Evolutionary conservation across 2,113 vertebrate species (phyloP), one percentile per base, ranked within the genome.

Genomic region (Porphyrio hochstetteri): DNA sequence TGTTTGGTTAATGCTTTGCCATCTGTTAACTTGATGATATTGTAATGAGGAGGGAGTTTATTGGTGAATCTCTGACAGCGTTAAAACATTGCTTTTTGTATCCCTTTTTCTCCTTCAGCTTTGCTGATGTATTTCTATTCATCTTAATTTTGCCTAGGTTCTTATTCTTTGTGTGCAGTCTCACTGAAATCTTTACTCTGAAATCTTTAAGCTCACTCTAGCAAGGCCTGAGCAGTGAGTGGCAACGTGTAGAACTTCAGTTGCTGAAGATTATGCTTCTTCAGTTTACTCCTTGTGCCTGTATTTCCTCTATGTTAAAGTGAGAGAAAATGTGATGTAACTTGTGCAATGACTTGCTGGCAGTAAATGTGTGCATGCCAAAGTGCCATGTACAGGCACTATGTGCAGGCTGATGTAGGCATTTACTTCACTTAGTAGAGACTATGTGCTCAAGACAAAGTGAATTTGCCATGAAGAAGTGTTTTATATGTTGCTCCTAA

Each of bases 1-100:
- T 79, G 71, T 89, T 95, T 92, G 91, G 84, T 90, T 97, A 94
- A 93, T 96, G 90, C 75, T 96, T 95, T 89, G 86, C 95, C 97
- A 97, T 96, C 93, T 97, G 94, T 90, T 95, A 84, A 48, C 82
- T 81, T 74, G 63, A 64, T 93, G 94, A 82, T 83, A 19, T 1
- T 82, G 64, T 95, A 93, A 93, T 63, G 77, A 95, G 70, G 76
- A 81, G 64, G 57, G 84, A 86, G 87, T 79, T 71, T 53, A 61
- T 50, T 85, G 82, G 85, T 88, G 68, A 44, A 46, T 56, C 55
- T 85, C 70, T 86, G 79, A 55, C 77, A 91, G 70, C 8, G 5
- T 60, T 92, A 92, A 76, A 97, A 56, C 71, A 52, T 14, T 42
- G 46, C 53, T 82, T 92, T 92, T 92, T 74, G 46, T 67, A 33